Evolutionary conservation across 1,140 invertebrate genomes (phyloP).

Genomic region (Harlomillsia oculata): DNA sequence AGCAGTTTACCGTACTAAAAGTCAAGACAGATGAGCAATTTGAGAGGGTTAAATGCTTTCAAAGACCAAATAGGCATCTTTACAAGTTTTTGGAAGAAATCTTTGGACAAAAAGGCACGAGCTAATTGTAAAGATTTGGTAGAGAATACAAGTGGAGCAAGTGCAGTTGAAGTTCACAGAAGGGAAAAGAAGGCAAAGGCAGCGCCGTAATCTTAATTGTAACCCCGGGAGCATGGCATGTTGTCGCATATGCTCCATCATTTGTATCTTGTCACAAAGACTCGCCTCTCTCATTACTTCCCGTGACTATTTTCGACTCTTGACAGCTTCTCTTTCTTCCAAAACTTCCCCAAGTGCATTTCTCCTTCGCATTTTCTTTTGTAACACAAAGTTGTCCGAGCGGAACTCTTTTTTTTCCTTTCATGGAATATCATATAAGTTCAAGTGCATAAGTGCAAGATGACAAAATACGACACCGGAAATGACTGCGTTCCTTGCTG

Average conservation of each 20-base stretch:
- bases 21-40: too few species aligned
- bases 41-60: too few species aligned
- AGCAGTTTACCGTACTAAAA: too few species aligned
- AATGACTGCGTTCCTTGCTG: too few species aligned
- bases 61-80: conserved; percentile 3
- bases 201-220: conserved; percentile 18
- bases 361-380: too few species aligned
- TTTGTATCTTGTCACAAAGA: conserved; percentile 18
- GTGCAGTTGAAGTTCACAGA: neutral
- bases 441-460: too few species aligned
- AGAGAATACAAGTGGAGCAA: conserved; percentile 4
- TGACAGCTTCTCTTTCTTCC: conserved; percentile 1
- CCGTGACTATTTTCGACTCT: conserved; percentile 11
- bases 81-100: conserved; percentile 1
- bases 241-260: conserved; percentile 21
- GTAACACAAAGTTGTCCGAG: too few species aligned
- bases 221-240: conserved; percentile 5
- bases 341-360: too few species aligned
- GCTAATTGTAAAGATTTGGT: too few species aligned
- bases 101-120: conserved; percentile 3
- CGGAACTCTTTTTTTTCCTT: too few species aligned
- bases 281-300: conserved; percentile 9
- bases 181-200: neutral
- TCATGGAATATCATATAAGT: too few species aligned
- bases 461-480: too few species aligned